Conservation (phyloP, 2,797 vertebrate species). For the Schizopygopsis malacanthus region DNA sequence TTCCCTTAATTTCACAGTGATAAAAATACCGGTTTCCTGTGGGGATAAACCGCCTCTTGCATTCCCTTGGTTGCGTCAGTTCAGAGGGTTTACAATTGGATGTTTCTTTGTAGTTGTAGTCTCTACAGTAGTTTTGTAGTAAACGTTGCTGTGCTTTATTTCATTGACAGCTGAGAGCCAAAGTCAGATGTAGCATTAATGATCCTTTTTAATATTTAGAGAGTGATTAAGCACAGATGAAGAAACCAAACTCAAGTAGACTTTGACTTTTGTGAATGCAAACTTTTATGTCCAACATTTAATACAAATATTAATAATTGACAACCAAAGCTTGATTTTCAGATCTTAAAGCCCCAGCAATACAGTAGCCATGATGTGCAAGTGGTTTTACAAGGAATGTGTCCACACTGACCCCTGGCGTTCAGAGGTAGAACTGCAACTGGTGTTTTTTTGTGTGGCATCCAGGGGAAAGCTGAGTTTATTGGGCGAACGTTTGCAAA, state of each 20-base stretch:
- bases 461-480: slow-evolving; percentile 95
- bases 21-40: slow-evolving; percentile 12
- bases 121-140: slow-evolving; percentile 26
- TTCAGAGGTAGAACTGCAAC: not conserved
- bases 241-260: not conserved
- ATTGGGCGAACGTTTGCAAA: slow-evolving; percentile 97
- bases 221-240: not conserved
- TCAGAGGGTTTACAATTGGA: not conserved
- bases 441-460: slow-evolving; percentile 17
- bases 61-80: slow-evolving; percentile 24
- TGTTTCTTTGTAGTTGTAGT: slow-evolving; percentile 41
- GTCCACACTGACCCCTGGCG: slow-evolving; percentile 51
- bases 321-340: slow-evolving; percentile 8
- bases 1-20: not conserved
- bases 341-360: slow-evolving; percentile 6
- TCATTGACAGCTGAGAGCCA: not conserved
- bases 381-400: slow-evolving; percentile 7
- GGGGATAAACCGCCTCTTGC: slow-evolving; percentile 16
- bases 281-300: not conserved
- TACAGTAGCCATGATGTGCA: not conserved
- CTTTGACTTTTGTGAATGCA: not conserved
- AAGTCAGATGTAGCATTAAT: not conserved
- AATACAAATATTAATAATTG: not conserved
- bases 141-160: slow-evolving; percentile 37
- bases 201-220: not conserved